Percentiles rank a stretch among this genome's conserved stretches.
Evolutionary conservation across 2,113 vertebrate species (phyloP).

Genomic region (Periophthalmodon schlosseri): DNA sequence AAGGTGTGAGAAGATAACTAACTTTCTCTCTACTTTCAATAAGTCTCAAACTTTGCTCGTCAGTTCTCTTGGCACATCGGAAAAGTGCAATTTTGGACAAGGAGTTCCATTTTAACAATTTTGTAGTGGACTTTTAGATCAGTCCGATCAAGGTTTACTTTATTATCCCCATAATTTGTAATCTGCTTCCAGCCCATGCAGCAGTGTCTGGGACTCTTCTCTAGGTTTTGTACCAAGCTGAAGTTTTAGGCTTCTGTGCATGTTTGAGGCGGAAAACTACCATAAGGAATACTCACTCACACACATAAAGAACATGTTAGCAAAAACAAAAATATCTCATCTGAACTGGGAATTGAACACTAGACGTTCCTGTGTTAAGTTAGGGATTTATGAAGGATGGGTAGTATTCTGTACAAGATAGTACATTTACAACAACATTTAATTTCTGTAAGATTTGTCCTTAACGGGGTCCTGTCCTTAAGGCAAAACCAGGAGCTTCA

Average conservation of each 20-base stretch:
- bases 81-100: neutral
- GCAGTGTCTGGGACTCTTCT: neutral
- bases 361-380: too few relatives aligned
- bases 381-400: neutral
- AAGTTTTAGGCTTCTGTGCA: neutral
- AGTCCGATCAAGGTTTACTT: too few relatives aligned
- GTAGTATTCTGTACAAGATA: neutral
- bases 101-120: neutral
- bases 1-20: neutral
- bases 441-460: neutral
- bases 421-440: neutral
- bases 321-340: too few relatives aligned
- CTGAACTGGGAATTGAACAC: too few relatives aligned
- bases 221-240: neutral
- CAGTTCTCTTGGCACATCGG: neutral
- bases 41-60: neutral
- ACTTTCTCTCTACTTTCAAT: neutral
- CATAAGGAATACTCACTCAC: neutral
- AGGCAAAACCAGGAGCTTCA: neutral
- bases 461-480: constrained; percentile 1
- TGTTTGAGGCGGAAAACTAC: neutral
- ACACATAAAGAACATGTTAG: neutral
- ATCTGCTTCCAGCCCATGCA: too few relatives aligned
- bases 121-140: neutral
- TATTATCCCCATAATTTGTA: too few relatives aligned